Percentiles rank a stretch among this genome's conserved stretches.
Conservation (phyloP, 1,140 invertebrate species). For the Bombyx mori region DNA sequence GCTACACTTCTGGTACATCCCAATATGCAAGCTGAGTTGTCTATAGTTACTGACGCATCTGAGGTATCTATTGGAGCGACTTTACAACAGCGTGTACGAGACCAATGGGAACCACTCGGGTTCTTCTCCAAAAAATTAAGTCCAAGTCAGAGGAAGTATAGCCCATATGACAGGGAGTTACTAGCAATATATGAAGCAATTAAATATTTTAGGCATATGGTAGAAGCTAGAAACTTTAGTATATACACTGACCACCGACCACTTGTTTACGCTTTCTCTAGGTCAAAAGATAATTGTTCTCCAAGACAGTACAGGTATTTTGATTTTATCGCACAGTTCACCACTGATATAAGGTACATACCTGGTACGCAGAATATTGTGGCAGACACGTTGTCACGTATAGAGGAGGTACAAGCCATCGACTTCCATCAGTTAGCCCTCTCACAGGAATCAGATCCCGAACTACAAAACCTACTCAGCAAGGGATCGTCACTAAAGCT, state of each 20-base stretch:
- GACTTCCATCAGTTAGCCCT: not conserved
- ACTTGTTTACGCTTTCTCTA: constrained; percentile 1
- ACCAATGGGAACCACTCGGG: too few species aligned
- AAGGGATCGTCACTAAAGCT: not conserved
- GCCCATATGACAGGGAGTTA: constrained; percentile 1
- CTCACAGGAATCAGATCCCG: not conserved
- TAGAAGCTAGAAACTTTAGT: constrained; percentile 1
- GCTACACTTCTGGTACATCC: not conserved
- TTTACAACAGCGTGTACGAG: not conserved
- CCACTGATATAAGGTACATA: constrained; percentile 1
- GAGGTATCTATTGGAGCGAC: constrained; percentile 1
- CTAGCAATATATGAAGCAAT: constrained; percentile 4
- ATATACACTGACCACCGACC: constrained; percentile 5
- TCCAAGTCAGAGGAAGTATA: not conserved
- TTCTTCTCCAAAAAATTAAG: constrained; percentile 2
- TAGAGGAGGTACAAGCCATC: not conserved
- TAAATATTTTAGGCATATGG: constrained; percentile 3
- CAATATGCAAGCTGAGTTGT: not conserved
- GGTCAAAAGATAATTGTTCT: constrained; percentile 1
- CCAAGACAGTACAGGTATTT: constrained; percentile 3
- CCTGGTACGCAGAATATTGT: constrained; percentile 2
- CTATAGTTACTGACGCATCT: constrained; percentile 1
- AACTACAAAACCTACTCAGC: not conserved
- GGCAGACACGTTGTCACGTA: constrained; percentile 1
- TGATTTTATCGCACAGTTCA: constrained; percentile 4